These are phyloP conservation scores for Theonella swinhoei DNA, from an alignment of 37 sponge, comb jelly and placozoan genomes.

Conservation along the genomic window DNA sequence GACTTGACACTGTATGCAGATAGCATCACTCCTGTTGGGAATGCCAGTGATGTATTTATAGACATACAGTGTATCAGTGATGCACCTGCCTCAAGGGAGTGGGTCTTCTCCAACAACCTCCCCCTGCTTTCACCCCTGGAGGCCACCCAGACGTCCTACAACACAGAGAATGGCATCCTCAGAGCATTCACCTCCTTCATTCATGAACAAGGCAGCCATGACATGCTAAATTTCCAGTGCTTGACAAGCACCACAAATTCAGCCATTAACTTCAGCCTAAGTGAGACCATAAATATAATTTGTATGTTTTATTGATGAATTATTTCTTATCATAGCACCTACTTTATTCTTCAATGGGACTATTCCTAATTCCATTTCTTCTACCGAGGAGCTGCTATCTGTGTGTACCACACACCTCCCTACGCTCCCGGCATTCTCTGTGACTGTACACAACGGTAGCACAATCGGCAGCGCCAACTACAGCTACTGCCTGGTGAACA, in stretches of 20 bases:
- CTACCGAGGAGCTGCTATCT: neutral
- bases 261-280: neutral
- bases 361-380: neutral
- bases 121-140: neutral
- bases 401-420: neutral
- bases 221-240: neutral
- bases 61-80: neutral
- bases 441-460: neutral
- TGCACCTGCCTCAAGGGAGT: neutral
- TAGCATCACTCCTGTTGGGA: neutral
- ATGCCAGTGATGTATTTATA: neutral
- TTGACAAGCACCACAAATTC: neutral
- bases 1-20: neutral
- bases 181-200: neutral
- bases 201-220: neutral
- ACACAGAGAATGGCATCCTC: neutral
- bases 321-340: neutral
- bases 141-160: neutral
- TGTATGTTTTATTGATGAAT: neutral
- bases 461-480: neutral
- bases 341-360: neutral
- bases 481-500: neutral
- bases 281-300: neutral
- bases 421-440: neutral
- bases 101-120: neutral